Conservation (phyloP, 2,888 invertebrate genomes). For the Eupithecia exiguata region DNA sequence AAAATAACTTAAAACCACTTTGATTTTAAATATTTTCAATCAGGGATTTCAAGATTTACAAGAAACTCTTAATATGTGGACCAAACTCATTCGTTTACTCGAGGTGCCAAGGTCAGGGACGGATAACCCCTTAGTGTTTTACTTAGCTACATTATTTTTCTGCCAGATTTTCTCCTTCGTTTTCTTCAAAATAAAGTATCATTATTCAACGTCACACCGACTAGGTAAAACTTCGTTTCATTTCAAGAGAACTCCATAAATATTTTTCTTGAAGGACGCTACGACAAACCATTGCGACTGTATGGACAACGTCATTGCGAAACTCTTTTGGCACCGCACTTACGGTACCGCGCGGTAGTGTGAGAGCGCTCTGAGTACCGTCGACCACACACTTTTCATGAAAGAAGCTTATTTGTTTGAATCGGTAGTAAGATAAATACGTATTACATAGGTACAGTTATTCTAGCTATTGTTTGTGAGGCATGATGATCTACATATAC, state of each 20-base stretch:
- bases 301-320: no score
- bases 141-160: background rate
- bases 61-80: background rate
- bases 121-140: slow-evolving; percentile 4
- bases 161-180: background rate
- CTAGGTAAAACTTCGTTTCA: slow-evolving; percentile 18
- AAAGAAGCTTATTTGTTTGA: no score
- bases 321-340: no score
- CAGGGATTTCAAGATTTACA: background rate
- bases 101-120: background rate
- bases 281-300: slow-evolving; percentile 29
- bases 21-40: background rate
- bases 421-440: no score
- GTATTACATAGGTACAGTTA: no score
- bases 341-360: no score
- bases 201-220: slow-evolving; percentile 17
- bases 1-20: background rate
- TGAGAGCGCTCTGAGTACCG: no score
- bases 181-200: slow-evolving; percentile 10
- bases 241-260: slow-evolving; percentile 28
- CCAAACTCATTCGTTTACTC: background rate
- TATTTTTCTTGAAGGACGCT: slow-evolving; percentile 31
- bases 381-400: no score
- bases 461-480: background rate
- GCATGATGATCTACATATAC: background rate